Percentiles rank a stretch among this genome's conserved stretches.
These are phyloP conservation scores for Gallinago undulata DNA, from an alignment of 2,113 vertebrate genomes.

Conservation along the genomic window DNA sequence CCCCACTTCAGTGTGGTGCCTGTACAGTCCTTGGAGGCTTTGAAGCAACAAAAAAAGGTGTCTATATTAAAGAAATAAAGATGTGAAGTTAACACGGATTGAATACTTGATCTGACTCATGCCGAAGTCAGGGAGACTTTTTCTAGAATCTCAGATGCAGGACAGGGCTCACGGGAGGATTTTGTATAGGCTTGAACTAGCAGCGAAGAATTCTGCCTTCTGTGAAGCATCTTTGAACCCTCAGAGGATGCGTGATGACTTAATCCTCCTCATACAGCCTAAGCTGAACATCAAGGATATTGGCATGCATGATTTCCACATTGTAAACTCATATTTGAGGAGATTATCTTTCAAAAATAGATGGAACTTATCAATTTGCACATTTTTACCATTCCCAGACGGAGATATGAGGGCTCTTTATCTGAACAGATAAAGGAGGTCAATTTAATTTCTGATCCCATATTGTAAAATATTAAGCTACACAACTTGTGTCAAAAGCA, in stretches of 20 bases:
- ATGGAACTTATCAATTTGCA: not conserved
- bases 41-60: not conserved
- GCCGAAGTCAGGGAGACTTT: not conserved
- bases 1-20: not conserved
- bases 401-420: not conserved
- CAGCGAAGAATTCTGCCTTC: not conserved
- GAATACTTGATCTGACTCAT: not conserved
- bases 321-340: not conserved
- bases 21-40: not conserved
- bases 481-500: not conserved
- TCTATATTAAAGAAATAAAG: not conserved
- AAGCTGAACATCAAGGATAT: not conserved
- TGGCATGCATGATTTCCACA: not conserved
- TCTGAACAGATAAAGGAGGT: not conserved
- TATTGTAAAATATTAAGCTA: not conserved
- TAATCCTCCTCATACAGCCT: not conserved
- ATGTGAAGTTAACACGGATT: not conserved
- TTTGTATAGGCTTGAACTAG: not conserved
- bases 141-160: not conserved
- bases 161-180: not conserved
- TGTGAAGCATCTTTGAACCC: not conserved
- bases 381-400: not conserved
- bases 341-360: not conserved
- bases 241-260: not conserved
- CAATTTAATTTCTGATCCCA: conserved; percentile 3